Percentiles rank a stretch among this genome's conserved stretches.
These are phyloP conservation scores for Calosoma granatense DNA, from an alignment of 1,140 invertebrate species.

Conservation along the genomic window DNA sequence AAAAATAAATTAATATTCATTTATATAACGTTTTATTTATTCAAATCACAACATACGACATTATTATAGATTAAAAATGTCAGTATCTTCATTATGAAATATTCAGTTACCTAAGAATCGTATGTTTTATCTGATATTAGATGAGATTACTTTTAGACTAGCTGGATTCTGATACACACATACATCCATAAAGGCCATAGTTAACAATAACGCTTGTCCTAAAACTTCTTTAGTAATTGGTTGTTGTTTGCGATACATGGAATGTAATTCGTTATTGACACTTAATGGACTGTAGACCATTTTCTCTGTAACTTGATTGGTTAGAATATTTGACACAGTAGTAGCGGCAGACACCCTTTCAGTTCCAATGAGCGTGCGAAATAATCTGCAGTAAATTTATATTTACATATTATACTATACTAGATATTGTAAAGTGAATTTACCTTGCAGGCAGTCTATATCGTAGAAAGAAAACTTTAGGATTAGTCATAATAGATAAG, in stretches of 20 bases:
- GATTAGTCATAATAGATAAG: background rate
- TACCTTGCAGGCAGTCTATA: slow-evolving; percentile 6
- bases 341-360: background rate
- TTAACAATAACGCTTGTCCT: slow-evolving; percentile 7
- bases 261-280: background rate
- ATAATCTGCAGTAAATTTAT: background rate
- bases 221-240: slow-evolving; percentile 3
- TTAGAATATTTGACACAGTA: slow-evolving; percentile 3
- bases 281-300: background rate
- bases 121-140: slow-evolving; percentile 3
- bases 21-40: too few relatives aligned
- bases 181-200: slow-evolving; percentile 9
- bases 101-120: too few relatives aligned
- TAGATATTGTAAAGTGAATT: background rate
- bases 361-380: slow-evolving; percentile 9
- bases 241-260: background rate
- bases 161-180: slow-evolving; percentile 1
- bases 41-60: too few relatives aligned
- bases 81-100: too few relatives aligned
- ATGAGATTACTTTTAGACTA: background rate
- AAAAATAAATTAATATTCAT: too few relatives aligned
- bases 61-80: too few relatives aligned
- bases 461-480: slow-evolving; percentile 9
- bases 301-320: background rate
- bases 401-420: background rate